A percentile compares a stretch with the other conserved stretches of the same genome.
phyloP scores from a whole-genome alignment of 2,113 vertebrate species.

The Sminthopsis crassicaudata region DNA sequence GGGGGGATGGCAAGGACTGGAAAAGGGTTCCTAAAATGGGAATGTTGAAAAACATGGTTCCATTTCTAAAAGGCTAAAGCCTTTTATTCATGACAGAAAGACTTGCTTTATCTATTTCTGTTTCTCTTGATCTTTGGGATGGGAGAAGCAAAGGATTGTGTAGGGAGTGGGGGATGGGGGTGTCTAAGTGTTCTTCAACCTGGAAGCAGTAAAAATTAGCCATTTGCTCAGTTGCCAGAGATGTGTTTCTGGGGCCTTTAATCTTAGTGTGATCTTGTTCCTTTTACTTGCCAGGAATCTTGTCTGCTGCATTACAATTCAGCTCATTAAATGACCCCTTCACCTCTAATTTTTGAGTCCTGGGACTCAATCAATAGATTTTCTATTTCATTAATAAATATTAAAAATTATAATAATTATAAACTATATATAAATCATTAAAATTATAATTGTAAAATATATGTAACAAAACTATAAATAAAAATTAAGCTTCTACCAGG shows the following conservation, averaged over 20 bases:
- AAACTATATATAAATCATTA: too few relatives aligned
- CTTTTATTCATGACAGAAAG: background rate
- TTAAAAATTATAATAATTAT: too few relatives aligned
- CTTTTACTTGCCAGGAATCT: background rate
- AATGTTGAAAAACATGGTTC: background rate
- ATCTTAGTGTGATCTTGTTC: background rate
- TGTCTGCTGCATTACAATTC: background rate
- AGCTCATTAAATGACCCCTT: background rate
- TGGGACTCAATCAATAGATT: too few relatives aligned
- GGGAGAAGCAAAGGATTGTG: background rate
- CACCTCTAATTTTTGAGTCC: background rate
- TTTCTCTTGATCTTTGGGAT: background rate
- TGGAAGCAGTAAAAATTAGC: background rate
- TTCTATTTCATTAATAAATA: too few relatives aligned
- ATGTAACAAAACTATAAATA: too few relatives aligned
- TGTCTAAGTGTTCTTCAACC: background rate
- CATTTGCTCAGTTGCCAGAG: background rate
- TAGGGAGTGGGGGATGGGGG: background rate
- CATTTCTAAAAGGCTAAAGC: background rate
- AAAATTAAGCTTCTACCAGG: too few relatives aligned
- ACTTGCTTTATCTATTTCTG: background rate
- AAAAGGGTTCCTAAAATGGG: background rate
- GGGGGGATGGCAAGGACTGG: background rate
- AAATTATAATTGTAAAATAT: too few relatives aligned
- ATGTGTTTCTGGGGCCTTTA: background rate